Evolutionary conservation across 2,888 invertebrate genomes (phyloP), one percentile per base, ranked within the genome.

Genomic region (Dermolepida albohirtum): DNA sequence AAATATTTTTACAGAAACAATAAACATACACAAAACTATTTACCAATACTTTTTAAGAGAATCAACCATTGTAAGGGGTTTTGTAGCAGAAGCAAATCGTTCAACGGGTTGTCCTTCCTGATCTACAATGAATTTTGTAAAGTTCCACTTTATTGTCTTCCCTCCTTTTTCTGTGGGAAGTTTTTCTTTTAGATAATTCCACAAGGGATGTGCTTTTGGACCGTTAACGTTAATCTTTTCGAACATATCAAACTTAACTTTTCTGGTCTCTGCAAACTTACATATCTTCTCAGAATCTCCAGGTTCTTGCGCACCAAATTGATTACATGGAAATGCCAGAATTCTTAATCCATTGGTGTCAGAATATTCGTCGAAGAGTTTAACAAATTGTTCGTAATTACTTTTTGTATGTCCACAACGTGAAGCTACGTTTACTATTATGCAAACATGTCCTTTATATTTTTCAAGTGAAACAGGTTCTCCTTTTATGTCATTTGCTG

Each of bases 351-450:
- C 90, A 83, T 91, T 88, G 12, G 43, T 57, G 77, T 92, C 92
- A 50, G 85, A 88, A 82, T 92, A 92, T 78, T 92, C 87, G 65
- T 91, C 90, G 80, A 90, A 89, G 70, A 96, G 82, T 77, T 90
- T 89, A 79, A 92, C 91, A 69, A 96, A 84, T 82, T 95, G 92
- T 74, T 90, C 91, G 85, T 95, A 96, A 84, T 95, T 92, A 72
- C 89, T 89, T 67, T 90, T 87, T 0, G 95, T 94, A 67, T 92
- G 87, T 12, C 95, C 95, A 83, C 95, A 95, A 80, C 94, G 89
- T 5, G 93, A 93, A 5, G 96, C 96, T 39, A 96, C 95, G 81
- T 96, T 96, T n/a, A 95, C 94, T 72, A 96, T 90, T 63, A 96
- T 84, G 74, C 91, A 89, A 52, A 94, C 94, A 83, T 94, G 90